Conservation (phyloP, 2,113 vertebrate species). For the Ceratotherium simum region DNA sequence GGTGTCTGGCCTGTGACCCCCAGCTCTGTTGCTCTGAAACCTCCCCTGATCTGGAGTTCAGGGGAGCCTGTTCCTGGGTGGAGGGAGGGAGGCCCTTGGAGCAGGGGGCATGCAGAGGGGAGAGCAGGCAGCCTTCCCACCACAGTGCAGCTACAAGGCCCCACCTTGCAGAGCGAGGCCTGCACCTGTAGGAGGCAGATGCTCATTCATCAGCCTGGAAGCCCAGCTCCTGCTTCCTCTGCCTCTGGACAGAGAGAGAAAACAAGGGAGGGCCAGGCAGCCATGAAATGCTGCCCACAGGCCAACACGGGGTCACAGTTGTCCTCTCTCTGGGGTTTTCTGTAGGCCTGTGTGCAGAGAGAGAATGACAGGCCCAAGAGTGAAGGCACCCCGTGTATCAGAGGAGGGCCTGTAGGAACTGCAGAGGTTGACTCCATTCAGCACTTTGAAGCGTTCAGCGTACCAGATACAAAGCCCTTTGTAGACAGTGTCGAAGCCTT, state of each 20-base stretch:
- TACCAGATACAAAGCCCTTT: fast-evolving
- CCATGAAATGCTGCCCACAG: neutral
- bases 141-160: fast-evolving
- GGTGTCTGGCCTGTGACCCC: neutral
- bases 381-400: neutral
- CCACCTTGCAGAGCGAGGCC: neutral
- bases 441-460: fast-evolving
- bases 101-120: fast-evolving
- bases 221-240: neutral
- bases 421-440: fast-evolving
- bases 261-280: neutral
- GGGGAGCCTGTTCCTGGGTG: neutral
- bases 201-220: neutral
- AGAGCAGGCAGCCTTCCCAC: neutral
- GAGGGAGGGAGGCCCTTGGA: neutral
- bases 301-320: fast-evolving
- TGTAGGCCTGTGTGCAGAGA: neutral
- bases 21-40: neutral
- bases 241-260: neutral
- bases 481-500: neutral
- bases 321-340: neutral
- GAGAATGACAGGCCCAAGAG: too few relatives aligned
- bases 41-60: neutral
- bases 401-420: neutral
- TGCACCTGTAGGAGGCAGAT: neutral